Conservation (phyloP, 2,888 invertebrate genomes). For the Netelia inedita region DNA sequence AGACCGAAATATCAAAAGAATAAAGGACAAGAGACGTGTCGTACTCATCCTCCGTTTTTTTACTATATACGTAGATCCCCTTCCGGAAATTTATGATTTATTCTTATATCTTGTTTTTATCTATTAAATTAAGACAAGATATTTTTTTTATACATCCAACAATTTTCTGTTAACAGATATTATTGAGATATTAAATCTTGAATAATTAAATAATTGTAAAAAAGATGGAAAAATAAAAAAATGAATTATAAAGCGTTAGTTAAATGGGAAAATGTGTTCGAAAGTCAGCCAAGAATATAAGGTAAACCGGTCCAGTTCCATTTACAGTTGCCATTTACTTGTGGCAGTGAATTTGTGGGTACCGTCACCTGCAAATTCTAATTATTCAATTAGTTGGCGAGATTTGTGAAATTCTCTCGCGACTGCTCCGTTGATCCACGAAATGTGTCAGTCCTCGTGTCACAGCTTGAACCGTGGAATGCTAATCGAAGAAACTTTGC, state of each 20-base stretch:
- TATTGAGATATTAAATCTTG: too few species aligned
- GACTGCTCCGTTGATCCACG: neutral
- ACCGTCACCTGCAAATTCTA: neutral
- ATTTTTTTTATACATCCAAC: too few species aligned
- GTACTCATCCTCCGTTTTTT: neutral
- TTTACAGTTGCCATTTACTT: neutral
- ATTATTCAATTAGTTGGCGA: slow-evolving; percentile 5
- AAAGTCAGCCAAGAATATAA: neutral
- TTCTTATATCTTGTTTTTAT: too few species aligned
- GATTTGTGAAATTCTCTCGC: slow-evolving; percentile 3
- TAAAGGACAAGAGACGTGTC: neutral
- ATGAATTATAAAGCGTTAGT: neutral
- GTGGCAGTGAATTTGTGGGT: neutral
- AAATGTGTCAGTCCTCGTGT: neutral
- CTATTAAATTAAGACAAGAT: too few species aligned
- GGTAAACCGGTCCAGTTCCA: neutral
- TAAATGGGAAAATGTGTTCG: neutral
- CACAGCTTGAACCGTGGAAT: neutral
- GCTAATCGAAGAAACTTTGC: slow-evolving; percentile 17
- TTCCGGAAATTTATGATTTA: too few species aligned
- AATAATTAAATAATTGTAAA: too few species aligned
- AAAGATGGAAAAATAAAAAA: neutral
- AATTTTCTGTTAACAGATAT: too few species aligned
- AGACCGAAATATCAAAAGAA: slow-evolving; percentile 10
- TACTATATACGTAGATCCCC: neutral